These are phyloP conservation scores for Anseranas semipalmata DNA, from an alignment of 2,113 vertebrate genomes.

Conservation along the genomic window DNA sequence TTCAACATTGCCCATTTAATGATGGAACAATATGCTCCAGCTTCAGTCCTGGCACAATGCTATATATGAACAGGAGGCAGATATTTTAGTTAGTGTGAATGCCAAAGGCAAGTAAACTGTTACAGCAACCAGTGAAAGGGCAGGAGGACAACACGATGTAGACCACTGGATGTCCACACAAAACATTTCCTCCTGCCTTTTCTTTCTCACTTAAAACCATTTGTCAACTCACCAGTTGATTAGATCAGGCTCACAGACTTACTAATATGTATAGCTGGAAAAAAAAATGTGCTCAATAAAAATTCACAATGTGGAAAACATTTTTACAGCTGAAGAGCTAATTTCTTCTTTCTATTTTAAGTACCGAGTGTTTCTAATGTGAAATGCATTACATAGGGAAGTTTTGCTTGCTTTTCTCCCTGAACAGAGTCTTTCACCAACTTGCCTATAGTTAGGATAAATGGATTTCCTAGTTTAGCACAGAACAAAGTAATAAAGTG, in stretches of 20 bases:
- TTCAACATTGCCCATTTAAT: neutral
- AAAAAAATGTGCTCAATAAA: slow-evolving; percentile 3
- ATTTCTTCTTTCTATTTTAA: slow-evolving; percentile 35
- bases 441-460: neutral
- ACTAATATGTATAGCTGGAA: neutral
- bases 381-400: neutral
- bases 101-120: neutral
- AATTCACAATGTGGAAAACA: slow-evolving; percentile 31
- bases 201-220: neutral
- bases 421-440: neutral
- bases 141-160: neutral
- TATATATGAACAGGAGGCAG: neutral
- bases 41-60: slow-evolving; percentile 28
- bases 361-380: neutral
- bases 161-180: neutral
- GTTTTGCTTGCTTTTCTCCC: neutral
- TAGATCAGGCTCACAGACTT: neutral
- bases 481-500: neutral
- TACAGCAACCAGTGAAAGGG: neutral
- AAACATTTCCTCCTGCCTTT: neutral
- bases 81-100: neutral
- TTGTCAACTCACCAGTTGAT: neutral
- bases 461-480: neutral
- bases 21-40: slow-evolving; percentile 53
- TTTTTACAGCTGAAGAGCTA: slow-evolving; percentile 36